phyloP scores from a whole-genome alignment of 1,140 invertebrate species.

The Idris sp. region DNA sequence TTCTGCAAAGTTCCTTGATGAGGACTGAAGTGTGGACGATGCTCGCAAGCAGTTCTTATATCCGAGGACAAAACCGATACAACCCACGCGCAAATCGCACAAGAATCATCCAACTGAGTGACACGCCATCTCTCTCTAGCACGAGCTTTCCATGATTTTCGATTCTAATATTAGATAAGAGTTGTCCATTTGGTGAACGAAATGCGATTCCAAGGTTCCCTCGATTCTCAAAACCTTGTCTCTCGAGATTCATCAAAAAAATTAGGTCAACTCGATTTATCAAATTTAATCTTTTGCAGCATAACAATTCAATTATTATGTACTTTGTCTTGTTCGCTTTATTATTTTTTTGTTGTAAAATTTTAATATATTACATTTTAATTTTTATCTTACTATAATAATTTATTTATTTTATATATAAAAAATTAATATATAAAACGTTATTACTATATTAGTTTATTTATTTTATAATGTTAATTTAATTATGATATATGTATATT shows the following conservation, averaged over 20 bases:
- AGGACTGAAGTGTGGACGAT: constrained; percentile 72
- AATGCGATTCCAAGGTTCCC: constrained; percentile 54
- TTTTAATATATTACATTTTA: too few relatives aligned
- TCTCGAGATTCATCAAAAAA: constrained; percentile 55
- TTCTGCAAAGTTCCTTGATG: constrained; percentile 76
- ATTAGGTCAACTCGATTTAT: constrained; percentile 48
- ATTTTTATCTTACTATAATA: too few relatives aligned
- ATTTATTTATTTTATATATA: too few relatives aligned
- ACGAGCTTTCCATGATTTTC: constrained; percentile 70
- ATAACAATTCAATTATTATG: too few relatives aligned
- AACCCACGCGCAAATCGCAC: constrained; percentile 67
- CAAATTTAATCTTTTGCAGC: too few relatives aligned
- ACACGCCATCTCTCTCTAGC: constrained; percentile 35
- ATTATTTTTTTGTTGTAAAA: too few relatives aligned
- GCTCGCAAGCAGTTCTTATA: constrained; percentile 70
- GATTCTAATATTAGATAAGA: constrained; percentile 72
- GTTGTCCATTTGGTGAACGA: constrained; percentile 67
- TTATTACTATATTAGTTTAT: too few relatives aligned
- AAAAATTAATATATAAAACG: too few relatives aligned
- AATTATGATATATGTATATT: too few relatives aligned
- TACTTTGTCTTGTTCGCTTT: too few relatives aligned
- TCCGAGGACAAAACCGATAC: constrained; percentile 60
- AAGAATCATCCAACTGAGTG: constrained; percentile 66
- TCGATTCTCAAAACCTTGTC: constrained; percentile 35
- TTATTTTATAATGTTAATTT: too few relatives aligned